Evolutionary conservation across 2,797 vertebrate species (phyloP).

Genomic region (Falco peregrinus): DNA sequence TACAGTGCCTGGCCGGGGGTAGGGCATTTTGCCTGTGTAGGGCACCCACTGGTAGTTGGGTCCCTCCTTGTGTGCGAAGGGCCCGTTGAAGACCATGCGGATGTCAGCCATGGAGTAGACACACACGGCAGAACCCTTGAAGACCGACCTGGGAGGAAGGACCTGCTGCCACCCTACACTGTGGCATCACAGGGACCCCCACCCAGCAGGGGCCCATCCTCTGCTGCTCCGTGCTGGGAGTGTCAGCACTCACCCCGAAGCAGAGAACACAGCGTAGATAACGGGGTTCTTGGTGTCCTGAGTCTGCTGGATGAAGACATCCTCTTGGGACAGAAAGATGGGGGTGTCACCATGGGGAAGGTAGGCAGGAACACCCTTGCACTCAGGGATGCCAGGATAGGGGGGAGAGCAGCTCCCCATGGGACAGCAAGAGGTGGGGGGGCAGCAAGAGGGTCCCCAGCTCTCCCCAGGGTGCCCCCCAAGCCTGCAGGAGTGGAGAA

Average conservation of each 20-base stretch:
- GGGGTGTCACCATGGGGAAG: background rate
- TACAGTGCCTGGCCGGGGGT: slow-evolving; percentile 96
- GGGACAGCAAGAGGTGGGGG: background rate
- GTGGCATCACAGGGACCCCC: fast-evolving
- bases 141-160: slow-evolving; percentile 85
- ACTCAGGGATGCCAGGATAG: background rate
- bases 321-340: slow-evolving; percentile 82
- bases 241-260: slow-evolving; percentile 87
- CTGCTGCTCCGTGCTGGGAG: fast-evolving
- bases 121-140: slow-evolving; percentile 96
- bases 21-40: slow-evolving; percentile 97
- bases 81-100: slow-evolving; percentile 98
- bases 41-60: slow-evolving; percentile 99
- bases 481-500: background rate
- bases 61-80: slow-evolving; percentile 98
- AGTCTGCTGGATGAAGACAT: slow-evolving; percentile 96
- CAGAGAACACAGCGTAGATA: slow-evolving; percentile 96
- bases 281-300: slow-evolving; percentile 97
- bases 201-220: background rate
- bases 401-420: background rate
- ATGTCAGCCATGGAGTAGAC: slow-evolving; percentile 99
- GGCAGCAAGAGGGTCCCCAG: background rate
- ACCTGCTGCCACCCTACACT: background rate
- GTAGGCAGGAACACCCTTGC: background rate
- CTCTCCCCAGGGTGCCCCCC: background rate